Evolutionary conservation across 2,797 vertebrate species (phyloP).

Genomic region (Parotocinclus haroldoi): DNA sequence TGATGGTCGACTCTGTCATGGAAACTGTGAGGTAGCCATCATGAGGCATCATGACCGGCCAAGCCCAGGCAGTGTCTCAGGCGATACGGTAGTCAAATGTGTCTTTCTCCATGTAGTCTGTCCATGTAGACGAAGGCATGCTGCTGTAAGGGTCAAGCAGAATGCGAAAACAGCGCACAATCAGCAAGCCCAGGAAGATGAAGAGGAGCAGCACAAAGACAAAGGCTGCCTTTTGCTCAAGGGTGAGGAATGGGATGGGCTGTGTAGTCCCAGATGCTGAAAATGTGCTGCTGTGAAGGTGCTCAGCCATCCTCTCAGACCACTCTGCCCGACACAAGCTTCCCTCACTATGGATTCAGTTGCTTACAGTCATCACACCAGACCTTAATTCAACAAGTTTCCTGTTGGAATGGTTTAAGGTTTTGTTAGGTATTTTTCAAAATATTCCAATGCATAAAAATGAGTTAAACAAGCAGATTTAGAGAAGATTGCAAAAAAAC

Average conservation of each 20-base stretch:
- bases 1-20: slow-evolving; percentile 19
- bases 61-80: slow-evolving; percentile 52
- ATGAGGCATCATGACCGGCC: slow-evolving; percentile 18
- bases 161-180: slow-evolving; percentile 82
- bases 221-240: slow-evolving; percentile 82
- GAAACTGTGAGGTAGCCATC: slow-evolving; percentile 41
- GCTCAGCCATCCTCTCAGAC: slow-evolving; percentile 59
- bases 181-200: slow-evolving; percentile 81
- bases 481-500: no score
- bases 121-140: slow-evolving; percentile 85
- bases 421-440: slow-evolving; percentile 5
- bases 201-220: slow-evolving; percentile 82
- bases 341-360: slow-evolving; percentile 24
- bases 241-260: slow-evolving; percentile 69
- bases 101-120: slow-evolving; percentile 84
- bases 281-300: slow-evolving; percentile 68
- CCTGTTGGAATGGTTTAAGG: slow-evolving; percentile 42
- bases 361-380: slow-evolving; percentile 9
- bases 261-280: slow-evolving; percentile 65
- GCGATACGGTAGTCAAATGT: slow-evolving; percentile 81
- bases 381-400: slow-evolving; percentile 43
- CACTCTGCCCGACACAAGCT: slow-evolving; percentile 17
- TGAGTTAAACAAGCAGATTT: background rate
- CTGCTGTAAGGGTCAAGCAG: slow-evolving; percentile 83
- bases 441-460: background rate